These are phyloP conservation scores for Eunapius fragilis DNA, from an alignment of 37 sponge, comb jelly and placozoan species.

Conservation along the genomic window DNA sequence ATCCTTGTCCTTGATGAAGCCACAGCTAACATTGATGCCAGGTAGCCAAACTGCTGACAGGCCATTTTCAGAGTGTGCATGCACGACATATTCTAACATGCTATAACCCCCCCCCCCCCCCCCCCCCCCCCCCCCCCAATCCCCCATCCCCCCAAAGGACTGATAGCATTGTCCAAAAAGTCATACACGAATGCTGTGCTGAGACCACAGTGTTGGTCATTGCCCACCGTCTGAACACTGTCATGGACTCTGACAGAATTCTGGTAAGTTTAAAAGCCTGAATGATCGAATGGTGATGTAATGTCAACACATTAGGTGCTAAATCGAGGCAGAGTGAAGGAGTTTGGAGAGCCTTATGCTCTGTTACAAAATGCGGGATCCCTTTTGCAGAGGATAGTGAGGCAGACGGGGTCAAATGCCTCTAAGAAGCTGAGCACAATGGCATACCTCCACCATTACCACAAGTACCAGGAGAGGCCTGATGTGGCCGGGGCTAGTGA, in stretches of 20 bases:
- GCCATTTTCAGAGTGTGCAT: too few species aligned
- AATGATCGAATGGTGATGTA: not conserved
- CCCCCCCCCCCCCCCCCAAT: too few species aligned
- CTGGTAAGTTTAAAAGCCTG: too few species aligned
- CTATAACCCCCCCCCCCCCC: too few species aligned
- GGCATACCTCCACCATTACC: slow-evolving; percentile 9
- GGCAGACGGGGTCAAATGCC: slow-evolving; percentile 32
- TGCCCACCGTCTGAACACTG: slow-evolving; percentile 77
- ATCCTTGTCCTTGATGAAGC: slow-evolving; percentile 81
- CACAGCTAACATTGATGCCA: slow-evolving; percentile 82
- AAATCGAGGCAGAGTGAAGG: slow-evolving; percentile 46
- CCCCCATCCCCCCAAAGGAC: slow-evolving; percentile 42
- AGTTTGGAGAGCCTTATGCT: slow-evolving; percentile 53
- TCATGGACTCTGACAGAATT: slow-evolving; percentile 75
- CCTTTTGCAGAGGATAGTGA: slow-evolving; percentile 36
- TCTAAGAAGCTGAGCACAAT: slow-evolving; percentile 44
- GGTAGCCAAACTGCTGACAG: slow-evolving; percentile 30
- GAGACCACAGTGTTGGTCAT: slow-evolving; percentile 71
- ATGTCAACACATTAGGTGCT: slow-evolving; percentile 42
- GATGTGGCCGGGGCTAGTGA: not conserved
- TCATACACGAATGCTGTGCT: slow-evolving; percentile 48
- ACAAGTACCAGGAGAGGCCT: not conserved
- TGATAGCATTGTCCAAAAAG: slow-evolving; percentile 65
- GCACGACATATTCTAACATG: too few species aligned
- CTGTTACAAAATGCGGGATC: slow-evolving; percentile 44